A percentile compares a stretch with the other conserved stretches of the same genome.
Evolutionary conservation across 2,888 invertebrate species (phyloP).

Genomic region (Labia minor): DNA sequence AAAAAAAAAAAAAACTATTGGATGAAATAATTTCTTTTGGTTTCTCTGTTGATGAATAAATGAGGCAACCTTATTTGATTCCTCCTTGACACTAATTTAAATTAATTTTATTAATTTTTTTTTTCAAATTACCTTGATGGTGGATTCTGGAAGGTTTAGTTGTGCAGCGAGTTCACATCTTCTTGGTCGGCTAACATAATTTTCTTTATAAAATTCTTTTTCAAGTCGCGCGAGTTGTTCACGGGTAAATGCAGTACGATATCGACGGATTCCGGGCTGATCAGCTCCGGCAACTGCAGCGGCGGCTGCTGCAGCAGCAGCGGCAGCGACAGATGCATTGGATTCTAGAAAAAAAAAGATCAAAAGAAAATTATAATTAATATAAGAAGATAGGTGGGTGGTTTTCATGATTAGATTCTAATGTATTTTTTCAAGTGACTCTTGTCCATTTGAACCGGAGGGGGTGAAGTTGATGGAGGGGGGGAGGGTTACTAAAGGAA

Average conservation of each 20-base stretch:
- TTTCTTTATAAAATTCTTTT: conserved; percentile 93
- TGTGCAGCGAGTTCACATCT: conserved; percentile 90
- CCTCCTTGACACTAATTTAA: no score
- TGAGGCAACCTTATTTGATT: no score
- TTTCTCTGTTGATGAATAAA: no score
- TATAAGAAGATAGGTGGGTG: neutral
- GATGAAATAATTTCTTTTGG: no score
- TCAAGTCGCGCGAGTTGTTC: conserved; percentile 87
- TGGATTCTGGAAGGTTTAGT: conserved; percentile 87
- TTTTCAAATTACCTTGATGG: conserved; percentile 91
- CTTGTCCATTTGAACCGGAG: no score
- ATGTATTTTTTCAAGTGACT: conserved; percentile 4
- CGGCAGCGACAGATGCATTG: neutral
- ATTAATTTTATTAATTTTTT: no score
- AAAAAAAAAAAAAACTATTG: no score
- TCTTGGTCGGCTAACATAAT: conserved; percentile 91
- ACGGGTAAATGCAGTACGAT: conserved; percentile 92
- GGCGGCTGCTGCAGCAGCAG: neutral
- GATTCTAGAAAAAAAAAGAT: neutral
- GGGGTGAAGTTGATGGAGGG: no score
- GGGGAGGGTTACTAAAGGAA: neutral
- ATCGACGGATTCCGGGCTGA: conserved; percentile 56
- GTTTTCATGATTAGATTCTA: neutral
- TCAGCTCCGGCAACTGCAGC: neutral
- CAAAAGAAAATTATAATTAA: no score